These are phyloP conservation scores for Argentina silus DNA, from an alignment of 2,797 vertebrate genomes.

Conservation along the genomic window DNA sequence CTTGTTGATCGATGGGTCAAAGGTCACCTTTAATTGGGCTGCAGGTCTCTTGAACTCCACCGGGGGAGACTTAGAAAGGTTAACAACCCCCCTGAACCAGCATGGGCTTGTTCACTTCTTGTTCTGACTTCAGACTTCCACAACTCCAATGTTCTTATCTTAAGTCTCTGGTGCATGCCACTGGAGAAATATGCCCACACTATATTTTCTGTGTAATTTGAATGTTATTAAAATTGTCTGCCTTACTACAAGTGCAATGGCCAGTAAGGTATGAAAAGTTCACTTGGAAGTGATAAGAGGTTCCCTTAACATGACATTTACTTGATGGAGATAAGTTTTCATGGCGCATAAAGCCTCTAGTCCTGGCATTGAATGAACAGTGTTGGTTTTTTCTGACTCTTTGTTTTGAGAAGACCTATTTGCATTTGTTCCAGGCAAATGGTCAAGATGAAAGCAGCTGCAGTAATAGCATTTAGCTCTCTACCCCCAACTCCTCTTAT, in stretches of 20 bases:
- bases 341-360: not conserved
- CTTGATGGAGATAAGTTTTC: not conserved
- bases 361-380: conserved; percentile 1
- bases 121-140: not conserved
- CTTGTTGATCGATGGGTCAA: conserved; percentile 21
- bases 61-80: conserved; percentile 5
- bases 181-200: conserved; percentile 14
- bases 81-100: conserved; percentile 10
- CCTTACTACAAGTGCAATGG: not conserved
- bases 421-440: conserved; percentile 55
- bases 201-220: not conserved
- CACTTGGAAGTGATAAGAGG: conserved; percentile 17
- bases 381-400: conserved; percentile 18
- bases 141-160: not conserved
- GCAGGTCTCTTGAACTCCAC: conserved; percentile 20
- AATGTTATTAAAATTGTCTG: not conserved
- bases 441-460: conserved; percentile 59
- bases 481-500: conserved; percentile 9
- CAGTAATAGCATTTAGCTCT: conserved; percentile 39
- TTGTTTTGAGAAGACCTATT: conserved; percentile 54
- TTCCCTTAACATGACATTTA: conserved; percentile 3
- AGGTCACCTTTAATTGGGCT: conserved; percentile 50
- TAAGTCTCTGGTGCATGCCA: conserved; percentile 39
- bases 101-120: not conserved
- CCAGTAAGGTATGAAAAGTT: not conserved